Conservation (phyloP, 1,140 invertebrate genomes). For the Diuraphis noxia region DNA sequence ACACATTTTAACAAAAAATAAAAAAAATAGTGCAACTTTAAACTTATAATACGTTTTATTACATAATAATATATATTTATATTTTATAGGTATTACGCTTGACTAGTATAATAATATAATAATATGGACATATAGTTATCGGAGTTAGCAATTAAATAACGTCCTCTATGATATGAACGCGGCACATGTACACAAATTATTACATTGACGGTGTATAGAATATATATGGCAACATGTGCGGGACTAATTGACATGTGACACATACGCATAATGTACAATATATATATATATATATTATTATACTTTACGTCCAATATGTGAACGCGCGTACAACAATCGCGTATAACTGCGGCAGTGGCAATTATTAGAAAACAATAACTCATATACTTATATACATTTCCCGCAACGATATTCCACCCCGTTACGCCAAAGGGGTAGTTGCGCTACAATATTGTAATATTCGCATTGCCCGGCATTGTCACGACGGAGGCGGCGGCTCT, state of each 20-base stretch:
- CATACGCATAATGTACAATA: neutral
- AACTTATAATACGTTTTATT: neutral
- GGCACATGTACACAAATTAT: neutral
- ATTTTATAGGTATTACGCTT: neutral
- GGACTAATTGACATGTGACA: constrained; percentile 48
- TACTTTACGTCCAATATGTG: neutral
- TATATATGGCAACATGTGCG: constrained; percentile 24
- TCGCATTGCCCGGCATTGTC: constrained; percentile 39
- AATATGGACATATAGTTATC: neutral
- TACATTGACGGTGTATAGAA: neutral
- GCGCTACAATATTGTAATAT: constrained; percentile 36
- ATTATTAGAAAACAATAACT: constrained; percentile 53
- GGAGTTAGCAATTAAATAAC: neutral
- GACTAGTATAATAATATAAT: neutral
- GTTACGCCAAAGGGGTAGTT: neutral
- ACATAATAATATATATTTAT: neutral
- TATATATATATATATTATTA: constrained; percentile 3
- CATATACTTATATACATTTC: neutral
- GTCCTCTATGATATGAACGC: neutral
- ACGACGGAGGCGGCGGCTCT: neutral
- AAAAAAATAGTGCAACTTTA: neutral
- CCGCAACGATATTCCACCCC: neutral
- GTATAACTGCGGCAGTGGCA: neutral
- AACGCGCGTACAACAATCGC: neutral
- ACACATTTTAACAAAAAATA: neutral